These are phyloP conservation scores for Amblyraja radiata DNA, from an alignment of 2,797 vertebrate species.

Conservation along the genomic window DNA sequence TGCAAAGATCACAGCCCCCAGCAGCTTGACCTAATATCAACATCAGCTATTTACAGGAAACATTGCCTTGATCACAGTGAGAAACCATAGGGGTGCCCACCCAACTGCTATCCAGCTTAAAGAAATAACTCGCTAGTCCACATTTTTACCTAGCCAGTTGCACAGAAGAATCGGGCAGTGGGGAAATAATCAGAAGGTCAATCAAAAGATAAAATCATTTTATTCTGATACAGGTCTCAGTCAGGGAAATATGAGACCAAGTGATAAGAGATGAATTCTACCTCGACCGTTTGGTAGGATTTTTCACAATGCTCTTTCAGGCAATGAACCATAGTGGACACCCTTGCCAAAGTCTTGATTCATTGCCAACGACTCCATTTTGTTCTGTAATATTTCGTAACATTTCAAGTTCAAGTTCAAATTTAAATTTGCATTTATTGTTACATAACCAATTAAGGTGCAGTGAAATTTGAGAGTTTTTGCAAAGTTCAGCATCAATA, in stretches of 20 bases:
- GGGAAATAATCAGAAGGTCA: not conserved
- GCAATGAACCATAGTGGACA: not conserved
- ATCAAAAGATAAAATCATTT: not conserved
- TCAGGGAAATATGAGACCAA: not conserved
- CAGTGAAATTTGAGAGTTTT: no score
- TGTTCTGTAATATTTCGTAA: not conserved
- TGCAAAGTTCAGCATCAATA: no score
- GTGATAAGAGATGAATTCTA: not conserved
- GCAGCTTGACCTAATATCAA: not conserved
- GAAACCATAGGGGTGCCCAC: no score
- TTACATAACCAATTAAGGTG: no score
- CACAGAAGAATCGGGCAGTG: not conserved
- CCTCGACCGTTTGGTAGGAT: not conserved
- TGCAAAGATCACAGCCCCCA: not conserved
- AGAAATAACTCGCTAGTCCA: not conserved
- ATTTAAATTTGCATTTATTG: no score
- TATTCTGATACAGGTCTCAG: not conserved
- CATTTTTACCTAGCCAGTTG: not conserved
- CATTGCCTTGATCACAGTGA: not conserved
- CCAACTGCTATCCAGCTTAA: not conserved
- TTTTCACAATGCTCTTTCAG: not conserved
- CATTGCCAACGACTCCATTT: not conserved
- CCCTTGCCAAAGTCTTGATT: not conserved
- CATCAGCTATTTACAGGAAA: not conserved
- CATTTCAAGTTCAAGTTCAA: no score